Percentiles rank a stretch among this genome's conserved stretches.
Evolutionary conservation across 1,140 invertebrate genomes (phyloP).

Genomic region (Ctenoplectra terminalis): DNA sequence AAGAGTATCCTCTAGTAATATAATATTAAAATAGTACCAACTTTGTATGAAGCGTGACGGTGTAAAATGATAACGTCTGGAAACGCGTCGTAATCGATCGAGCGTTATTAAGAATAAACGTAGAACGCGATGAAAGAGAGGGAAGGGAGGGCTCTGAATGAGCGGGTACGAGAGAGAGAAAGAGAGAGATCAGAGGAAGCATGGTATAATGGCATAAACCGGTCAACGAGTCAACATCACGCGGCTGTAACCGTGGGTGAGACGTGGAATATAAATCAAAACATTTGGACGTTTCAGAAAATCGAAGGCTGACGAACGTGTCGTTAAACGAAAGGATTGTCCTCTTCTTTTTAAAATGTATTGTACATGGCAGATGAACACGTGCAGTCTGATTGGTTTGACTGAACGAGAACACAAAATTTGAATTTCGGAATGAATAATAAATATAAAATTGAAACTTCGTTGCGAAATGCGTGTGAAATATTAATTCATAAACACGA

Average conservation of each 20-base stretch:
- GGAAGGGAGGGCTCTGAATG: not conserved
- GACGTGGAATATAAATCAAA: slow-evolving; percentile 45
- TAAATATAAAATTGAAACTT: too few species aligned
- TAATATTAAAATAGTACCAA: too few species aligned
- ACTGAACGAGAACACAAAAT: too few species aligned
- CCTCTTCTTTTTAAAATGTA: too few species aligned
- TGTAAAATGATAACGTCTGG: slow-evolving; percentile 36
- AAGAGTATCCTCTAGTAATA: too few species aligned
- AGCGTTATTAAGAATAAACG: slow-evolving; percentile 44
- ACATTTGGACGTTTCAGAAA: slow-evolving; percentile 33
- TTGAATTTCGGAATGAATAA: too few species aligned
- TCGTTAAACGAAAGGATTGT: not conserved
- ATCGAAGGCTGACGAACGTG: not conserved
- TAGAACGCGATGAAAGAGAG: slow-evolving; percentile 18
- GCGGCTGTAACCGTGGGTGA: slow-evolving; percentile 22
- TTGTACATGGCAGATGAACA: too few species aligned
- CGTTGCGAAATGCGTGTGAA: too few species aligned
- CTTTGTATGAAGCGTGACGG: slow-evolving; percentile 2
- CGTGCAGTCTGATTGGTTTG: too few species aligned
- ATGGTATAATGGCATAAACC: slow-evolving; percentile 47
- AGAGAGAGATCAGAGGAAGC: slow-evolving; percentile 46
- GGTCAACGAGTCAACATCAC: slow-evolving; percentile 51
- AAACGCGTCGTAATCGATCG: slow-evolving; percentile 41
- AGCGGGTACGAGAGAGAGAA: slow-evolving; percentile 22
- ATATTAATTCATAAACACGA: too few species aligned